A percentile compares a stretch with the other conserved stretches of the same genome.
Conservation (phyloP, 1,140 invertebrate species). For the Ceratoteleas bidentatus region DNA sequence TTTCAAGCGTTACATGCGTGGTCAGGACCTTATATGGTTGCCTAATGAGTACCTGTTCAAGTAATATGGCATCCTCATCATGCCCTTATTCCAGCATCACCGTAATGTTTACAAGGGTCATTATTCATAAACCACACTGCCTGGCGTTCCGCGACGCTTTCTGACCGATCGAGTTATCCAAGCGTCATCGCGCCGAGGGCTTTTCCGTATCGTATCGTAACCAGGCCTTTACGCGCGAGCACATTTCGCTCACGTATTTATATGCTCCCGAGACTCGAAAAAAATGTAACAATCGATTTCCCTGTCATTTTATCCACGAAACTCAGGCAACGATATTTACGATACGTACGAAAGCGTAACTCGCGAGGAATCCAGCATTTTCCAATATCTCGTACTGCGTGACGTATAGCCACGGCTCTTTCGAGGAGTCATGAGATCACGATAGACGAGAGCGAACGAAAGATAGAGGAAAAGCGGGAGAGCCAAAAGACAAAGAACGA, state of each 20-base stretch:
- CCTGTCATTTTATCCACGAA: constrained; percentile 63
- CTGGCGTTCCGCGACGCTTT: constrained; percentile 17
- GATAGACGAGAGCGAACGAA: constrained; percentile 54
- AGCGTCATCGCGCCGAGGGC: constrained; percentile 41
- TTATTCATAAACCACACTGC: constrained; percentile 29
- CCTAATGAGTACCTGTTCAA: too few species aligned
- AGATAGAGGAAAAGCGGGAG: constrained; percentile 49
- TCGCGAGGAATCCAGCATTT: constrained; percentile 64
- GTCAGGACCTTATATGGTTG: too few species aligned
- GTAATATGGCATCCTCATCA: too few species aligned
- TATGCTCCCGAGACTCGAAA: constrained; percentile 48
- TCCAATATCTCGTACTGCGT: constrained; percentile 66
- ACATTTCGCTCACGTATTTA: constrained; percentile 57
- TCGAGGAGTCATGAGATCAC: constrained; percentile 62
- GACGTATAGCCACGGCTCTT: constrained; percentile 64
- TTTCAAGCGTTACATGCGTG: too few species aligned
- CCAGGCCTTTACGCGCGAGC: constrained; percentile 45
- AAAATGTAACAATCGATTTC: constrained; percentile 65
- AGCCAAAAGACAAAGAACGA: constrained; percentile 44
- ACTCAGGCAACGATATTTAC: constrained; percentile 63
- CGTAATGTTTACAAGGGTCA: too few species aligned
- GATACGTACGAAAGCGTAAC: constrained; percentile 65
- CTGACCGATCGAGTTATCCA: constrained; percentile 38
- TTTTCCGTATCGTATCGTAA: constrained; percentile 59
- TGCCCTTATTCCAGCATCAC: too few species aligned